Evolutionary conservation across 2,888 invertebrate species (phyloP), one percentile per base, ranked within the genome.

Genomic region (Barypeithes pellucidus): DNA sequence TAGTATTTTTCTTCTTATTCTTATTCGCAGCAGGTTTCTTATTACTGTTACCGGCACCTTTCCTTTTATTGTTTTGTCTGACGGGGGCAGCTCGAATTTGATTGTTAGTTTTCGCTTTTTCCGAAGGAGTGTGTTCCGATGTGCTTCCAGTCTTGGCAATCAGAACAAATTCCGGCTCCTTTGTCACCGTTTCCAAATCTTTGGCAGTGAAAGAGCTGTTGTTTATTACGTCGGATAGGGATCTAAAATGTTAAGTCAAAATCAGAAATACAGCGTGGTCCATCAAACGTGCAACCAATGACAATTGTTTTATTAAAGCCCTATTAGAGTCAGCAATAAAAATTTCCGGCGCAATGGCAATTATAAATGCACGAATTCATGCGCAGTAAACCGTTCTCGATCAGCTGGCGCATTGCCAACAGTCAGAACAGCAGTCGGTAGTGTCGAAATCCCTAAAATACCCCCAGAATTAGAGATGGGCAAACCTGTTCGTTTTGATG

Each of bases 151-250:
- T 79, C 79, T 84, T 85, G 0, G 86, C 84, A 22, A 86, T 82
- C 33, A 86, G 75, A 22, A 86, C 79, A 73, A 85, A 86, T 11
- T 84, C 80, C 0, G 85, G 83, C 77, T 85, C 85, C 1, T 81
- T 72, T 7, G 79, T 77, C 77, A 83, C 83, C 61, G 81, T 82
- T 70, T 84, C 83, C 54, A 77, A 78, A 43, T 8, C 22, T 18
- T 24, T 47, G 11, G 39, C 0, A n/a, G 24, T 22, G 1, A 50
- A 29, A 16, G 67, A 33, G 22, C n/a, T 1, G 1, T 8, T 29
- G n/a, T 24, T 9, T 3, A 14, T 16, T 16, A 45, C 16, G 4
- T 39, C 66, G 2, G 18, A 14, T 33, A 68, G 54, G 12, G 60
- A 45, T 62, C 73, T 72, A 29, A 61, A 62, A 39, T 69, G 14